Conservation (phyloP, 2,113 vertebrate species). For the Nothocercus julius region DNA sequence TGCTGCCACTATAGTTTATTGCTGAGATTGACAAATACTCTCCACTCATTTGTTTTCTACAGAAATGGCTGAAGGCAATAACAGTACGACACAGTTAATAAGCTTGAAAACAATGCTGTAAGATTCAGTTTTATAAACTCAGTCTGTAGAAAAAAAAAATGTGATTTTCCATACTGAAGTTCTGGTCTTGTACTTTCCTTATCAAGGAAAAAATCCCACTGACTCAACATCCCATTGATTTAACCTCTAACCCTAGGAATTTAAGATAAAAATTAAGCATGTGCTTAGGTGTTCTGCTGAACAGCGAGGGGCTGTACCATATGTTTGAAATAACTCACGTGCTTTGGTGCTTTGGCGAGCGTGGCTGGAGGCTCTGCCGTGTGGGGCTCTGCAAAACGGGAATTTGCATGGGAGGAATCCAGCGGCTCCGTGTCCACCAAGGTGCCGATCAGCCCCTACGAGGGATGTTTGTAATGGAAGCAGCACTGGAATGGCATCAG, state of each 20-base stretch:
- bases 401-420: too few relatives aligned
- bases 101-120: slow-evolving; percentile 57
- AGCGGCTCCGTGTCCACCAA: neutral
- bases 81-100: slow-evolving; percentile 72
- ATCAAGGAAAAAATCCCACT: neutral
- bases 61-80: slow-evolving; percentile 61
- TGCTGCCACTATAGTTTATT: slow-evolving; percentile 81
- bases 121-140: slow-evolving; percentile 26
- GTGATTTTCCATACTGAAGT: neutral
- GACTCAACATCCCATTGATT: neutral
- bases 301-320: neutral
- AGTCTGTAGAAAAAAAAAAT: neutral
- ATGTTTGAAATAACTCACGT: accelerated
- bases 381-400: neutral
- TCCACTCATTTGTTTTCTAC: slow-evolving; percentile 73
- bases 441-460: accelerated
- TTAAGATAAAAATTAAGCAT: neutral
- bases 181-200: neutral
- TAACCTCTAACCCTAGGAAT: neutral
- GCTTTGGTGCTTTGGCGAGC: neutral
- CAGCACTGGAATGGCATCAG: neutral
- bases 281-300: neutral
- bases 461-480: neutral
- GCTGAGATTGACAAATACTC: slow-evolving; percentile 74
- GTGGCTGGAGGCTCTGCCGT: neutral